These are phyloP conservation scores for Eremobia ochroleuca DNA, from an alignment of 2,888 invertebrate genomes.

Conservation along the genomic window DNA sequence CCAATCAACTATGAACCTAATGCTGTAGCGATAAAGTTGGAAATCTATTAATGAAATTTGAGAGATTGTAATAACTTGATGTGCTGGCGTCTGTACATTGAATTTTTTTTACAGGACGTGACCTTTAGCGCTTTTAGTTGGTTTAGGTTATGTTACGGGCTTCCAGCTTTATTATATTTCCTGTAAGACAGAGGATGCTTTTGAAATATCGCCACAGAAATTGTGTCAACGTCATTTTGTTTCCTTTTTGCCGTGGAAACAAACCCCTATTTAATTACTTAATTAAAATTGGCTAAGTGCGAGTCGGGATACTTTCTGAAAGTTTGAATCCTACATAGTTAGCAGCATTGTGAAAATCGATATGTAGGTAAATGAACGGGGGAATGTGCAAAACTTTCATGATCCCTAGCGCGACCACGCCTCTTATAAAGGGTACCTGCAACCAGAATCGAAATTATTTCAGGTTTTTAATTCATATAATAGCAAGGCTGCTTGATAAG, in stretches of 20 bases:
- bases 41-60: too few species aligned
- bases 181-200: conserved; percentile 2
- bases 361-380: conserved; percentile 16
- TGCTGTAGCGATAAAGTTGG: too few species aligned
- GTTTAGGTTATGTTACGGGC: conserved; percentile 3
- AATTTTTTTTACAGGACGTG: neutral
- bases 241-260: conserved; percentile 17
- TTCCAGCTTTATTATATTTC: conserved; percentile 28
- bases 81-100: too few species aligned
- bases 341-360: conserved; percentile 8
- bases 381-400: conserved; percentile 21
- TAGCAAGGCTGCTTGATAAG: neutral
- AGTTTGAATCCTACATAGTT: neutral
- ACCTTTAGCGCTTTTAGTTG: neutral
- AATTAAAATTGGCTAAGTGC: conserved; percentile 13
- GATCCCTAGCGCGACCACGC: conserved; percentile 6
- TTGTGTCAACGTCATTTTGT: conserved; percentile 6
- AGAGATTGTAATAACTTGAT: too few species aligned
- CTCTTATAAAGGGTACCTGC: conserved; percentile 8
- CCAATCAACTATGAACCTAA: too few species aligned
- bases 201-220: conserved; percentile 14
- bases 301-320: neutral
- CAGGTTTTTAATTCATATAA: neutral
- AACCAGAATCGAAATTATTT: neutral
- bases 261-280: conserved; percentile 7